phyloP scores from a whole-genome alignment of 2,113 vertebrate species.

The Cnemophilus loriae region DNA sequence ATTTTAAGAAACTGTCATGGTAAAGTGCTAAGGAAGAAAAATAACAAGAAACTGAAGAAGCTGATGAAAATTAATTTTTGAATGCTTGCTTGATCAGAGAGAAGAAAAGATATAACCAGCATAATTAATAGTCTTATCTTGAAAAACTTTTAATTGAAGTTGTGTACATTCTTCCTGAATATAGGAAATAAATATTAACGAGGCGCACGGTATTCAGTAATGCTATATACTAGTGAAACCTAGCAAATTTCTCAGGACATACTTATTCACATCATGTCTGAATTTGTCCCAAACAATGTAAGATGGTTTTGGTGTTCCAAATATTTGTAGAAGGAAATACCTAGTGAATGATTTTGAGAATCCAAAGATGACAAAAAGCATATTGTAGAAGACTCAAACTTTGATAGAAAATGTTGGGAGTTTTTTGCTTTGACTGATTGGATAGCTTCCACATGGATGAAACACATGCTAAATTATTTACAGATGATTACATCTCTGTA shows the following conservation, averaged over 20 bases:
- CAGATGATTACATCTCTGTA: constrained; percentile 71
- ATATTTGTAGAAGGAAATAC: constrained; percentile 42
- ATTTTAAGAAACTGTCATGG: background rate
- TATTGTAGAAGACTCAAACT: constrained; percentile 31
- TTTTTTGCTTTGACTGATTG: constrained; percentile 64
- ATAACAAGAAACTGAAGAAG: background rate
- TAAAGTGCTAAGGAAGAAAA: background rate
- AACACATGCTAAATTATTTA: constrained; percentile 76
- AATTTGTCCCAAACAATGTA: background rate
- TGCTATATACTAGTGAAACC: background rate
- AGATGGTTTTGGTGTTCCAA: background rate
- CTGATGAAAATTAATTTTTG: constrained; percentile 23
- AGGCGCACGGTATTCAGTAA: background rate
- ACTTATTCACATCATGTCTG: background rate
- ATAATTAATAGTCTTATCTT: background rate
- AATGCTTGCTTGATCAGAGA: background rate
- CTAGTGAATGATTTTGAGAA: constrained; percentile 40
- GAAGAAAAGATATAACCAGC: background rate
- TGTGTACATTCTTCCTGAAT: background rate
- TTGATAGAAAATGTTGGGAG: constrained; percentile 23
- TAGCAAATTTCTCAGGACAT: background rate
- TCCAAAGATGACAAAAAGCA: constrained; percentile 53
- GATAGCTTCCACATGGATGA: constrained; percentile 71
- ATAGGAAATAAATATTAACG: background rate
- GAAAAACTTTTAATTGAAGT: background rate